These are phyloP conservation scores for Takifugu bimaculatus DNA, from an alignment of 2,113 vertebrate species.

Conservation along the genomic window DNA sequence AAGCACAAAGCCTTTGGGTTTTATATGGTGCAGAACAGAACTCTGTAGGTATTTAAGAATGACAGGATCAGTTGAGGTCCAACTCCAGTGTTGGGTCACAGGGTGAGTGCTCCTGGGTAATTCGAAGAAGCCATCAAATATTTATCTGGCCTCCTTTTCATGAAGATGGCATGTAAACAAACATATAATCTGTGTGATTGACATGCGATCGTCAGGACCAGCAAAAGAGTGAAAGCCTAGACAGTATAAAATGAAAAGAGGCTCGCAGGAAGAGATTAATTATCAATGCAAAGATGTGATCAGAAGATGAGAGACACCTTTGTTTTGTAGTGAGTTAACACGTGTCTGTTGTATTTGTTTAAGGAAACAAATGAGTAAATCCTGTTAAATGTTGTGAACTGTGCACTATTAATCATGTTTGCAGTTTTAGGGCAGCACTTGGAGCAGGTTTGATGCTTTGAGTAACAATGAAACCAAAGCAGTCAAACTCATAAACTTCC, in stretches of 20 bases:
- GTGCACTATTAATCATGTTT: background rate
- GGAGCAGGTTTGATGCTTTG: background rate
- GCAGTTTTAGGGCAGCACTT: slow-evolving; percentile 5
- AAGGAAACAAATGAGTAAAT: slow-evolving; percentile 18
- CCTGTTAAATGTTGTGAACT: slow-evolving; percentile 6
- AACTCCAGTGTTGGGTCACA: slow-evolving; percentile 58
- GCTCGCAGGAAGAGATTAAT: slow-evolving; percentile 32
- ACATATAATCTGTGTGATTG: slow-evolving; percentile 67
- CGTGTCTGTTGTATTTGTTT: slow-evolving; percentile 2
- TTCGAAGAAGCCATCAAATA: slow-evolving; percentile 73
- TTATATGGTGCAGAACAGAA: slow-evolving; percentile 20
- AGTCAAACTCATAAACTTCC: slow-evolving; percentile 42
- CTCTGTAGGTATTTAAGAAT: slow-evolving; percentile 65
- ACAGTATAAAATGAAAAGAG: slow-evolving; percentile 52
- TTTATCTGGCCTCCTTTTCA: slow-evolving; percentile 70
- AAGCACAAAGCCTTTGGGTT: background rate
- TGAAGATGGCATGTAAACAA: slow-evolving; percentile 72
- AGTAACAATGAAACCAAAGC: slow-evolving; percentile 37
- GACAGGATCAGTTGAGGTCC: slow-evolving; percentile 46
- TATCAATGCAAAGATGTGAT: slow-evolving; percentile 21
- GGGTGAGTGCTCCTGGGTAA: slow-evolving; percentile 65
- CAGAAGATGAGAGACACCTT: background rate
- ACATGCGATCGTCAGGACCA: slow-evolving; percentile 43
- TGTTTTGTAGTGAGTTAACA: slow-evolving; percentile 6
- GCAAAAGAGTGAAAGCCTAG: slow-evolving; percentile 60